Percentiles rank a stretch among this genome's conserved stretches.
Conservation (phyloP, 2,113 vertebrate genomes). For the Dromaius novaehollandiae region DNA sequence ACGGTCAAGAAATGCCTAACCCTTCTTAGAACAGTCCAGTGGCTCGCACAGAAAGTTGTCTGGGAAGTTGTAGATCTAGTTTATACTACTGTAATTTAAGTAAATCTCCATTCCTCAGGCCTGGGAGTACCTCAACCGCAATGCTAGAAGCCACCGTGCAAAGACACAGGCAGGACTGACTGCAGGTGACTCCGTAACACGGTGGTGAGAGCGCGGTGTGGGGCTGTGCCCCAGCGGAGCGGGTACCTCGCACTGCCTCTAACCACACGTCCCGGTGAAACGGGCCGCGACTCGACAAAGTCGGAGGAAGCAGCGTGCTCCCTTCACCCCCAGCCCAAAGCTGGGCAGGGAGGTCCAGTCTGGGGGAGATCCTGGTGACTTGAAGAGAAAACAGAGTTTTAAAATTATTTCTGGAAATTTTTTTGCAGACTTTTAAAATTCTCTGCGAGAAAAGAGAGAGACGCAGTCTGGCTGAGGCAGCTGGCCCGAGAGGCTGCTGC, state of each 20-base stretch:
- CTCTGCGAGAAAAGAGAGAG: background rate
- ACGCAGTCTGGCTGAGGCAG: background rate
- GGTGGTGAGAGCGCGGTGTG: background rate
- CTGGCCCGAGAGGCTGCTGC: rapidly evolving
- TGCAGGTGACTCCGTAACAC: background rate
- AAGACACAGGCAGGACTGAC: background rate
- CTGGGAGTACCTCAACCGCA: background rate
- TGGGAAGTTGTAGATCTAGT: background rate
- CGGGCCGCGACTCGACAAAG: background rate
- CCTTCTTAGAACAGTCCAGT: background rate
- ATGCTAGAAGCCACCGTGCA: background rate
- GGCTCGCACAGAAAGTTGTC: background rate
- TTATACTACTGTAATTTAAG: background rate
- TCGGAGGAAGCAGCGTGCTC: background rate
- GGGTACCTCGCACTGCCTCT: background rate
- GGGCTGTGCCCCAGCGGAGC: background rate
- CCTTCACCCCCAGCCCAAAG: background rate
- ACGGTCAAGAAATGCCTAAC: rapidly evolving
- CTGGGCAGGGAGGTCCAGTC: background rate
- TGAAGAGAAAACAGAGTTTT: background rate
- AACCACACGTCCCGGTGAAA: background rate
- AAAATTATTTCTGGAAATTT: background rate
- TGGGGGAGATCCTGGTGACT: background rate
- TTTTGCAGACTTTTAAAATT: background rate
- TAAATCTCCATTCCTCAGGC: background rate